A percentile compares a stretch with the other conserved stretches of the same genome.
Conservation (phyloP, 2,113 vertebrate genomes). For the Apistogramma diplotaenia region DNA sequence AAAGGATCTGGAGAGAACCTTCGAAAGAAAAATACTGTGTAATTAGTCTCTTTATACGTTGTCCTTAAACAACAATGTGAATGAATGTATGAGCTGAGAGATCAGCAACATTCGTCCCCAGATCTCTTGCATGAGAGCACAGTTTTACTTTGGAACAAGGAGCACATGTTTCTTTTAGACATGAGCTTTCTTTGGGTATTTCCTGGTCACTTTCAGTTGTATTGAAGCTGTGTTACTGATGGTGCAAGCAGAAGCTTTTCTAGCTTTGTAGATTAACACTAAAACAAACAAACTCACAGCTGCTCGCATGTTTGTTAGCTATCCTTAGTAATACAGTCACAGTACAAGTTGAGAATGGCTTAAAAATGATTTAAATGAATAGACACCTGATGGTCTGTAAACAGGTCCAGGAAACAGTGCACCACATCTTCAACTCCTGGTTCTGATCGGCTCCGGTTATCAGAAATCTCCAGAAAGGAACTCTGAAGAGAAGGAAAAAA, state of each 20-base stretch:
- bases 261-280: too few relatives aligned
- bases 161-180: background rate
- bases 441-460: conserved; percentile 98
- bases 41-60: background rate
- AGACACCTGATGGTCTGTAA: conserved; percentile 90
- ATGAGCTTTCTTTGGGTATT: background rate
- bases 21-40: background rate
- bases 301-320: background rate
- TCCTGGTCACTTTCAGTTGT: background rate
- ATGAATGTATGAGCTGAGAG: background rate
- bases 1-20: conserved; percentile 95
- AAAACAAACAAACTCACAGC: background rate
- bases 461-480: conserved; percentile 97
- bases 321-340: background rate
- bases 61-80: background rate
- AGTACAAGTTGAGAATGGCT: background rate
- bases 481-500: conserved; percentile 67
- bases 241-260: background rate
- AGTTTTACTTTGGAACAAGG: background rate
- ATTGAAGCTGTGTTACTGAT: background rate
- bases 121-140: background rate
- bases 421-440: conserved; percentile 97
- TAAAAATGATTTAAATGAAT: background rate
- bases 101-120: background rate
- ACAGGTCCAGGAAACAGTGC: conserved; percentile 97